Evolutionary conservation across 2,888 invertebrate genomes (phyloP).

Genomic region (Notodonta dromedarius): DNA sequence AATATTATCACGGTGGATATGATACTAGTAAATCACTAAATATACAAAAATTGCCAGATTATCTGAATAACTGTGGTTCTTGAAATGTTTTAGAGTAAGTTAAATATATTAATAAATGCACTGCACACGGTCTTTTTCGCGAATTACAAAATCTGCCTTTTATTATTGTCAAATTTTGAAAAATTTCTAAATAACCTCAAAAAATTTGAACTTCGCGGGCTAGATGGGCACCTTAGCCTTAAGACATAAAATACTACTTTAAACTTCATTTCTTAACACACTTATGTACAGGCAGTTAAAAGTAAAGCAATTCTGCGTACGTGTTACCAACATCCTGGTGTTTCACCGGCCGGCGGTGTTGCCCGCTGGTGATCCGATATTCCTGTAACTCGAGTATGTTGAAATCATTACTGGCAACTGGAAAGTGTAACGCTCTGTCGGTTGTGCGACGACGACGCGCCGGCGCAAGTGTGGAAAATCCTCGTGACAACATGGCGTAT

Average conservation of each 20-base stretch:
- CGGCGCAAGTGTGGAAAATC: constrained; percentile 57
- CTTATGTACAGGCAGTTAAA: background rate
- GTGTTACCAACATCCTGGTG: constrained; percentile 55
- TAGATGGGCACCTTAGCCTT: too few species aligned
- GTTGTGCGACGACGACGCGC: constrained; percentile 30
- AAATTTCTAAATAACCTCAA: too few species aligned
- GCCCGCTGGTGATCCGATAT: constrained; percentile 58
- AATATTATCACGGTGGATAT: too few species aligned
- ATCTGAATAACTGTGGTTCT: too few species aligned
- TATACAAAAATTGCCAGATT: too few species aligned
- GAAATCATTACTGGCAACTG: constrained; percentile 57
- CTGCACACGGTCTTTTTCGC: too few species aligned
- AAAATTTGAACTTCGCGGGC: too few species aligned
- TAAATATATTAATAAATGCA: too few species aligned
- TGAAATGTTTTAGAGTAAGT: too few species aligned
- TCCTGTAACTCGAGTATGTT: constrained; percentile 67
- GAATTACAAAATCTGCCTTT: too few species aligned
- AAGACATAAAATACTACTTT: background rate
- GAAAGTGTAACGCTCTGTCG: constrained; percentile 71
- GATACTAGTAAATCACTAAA: too few species aligned
- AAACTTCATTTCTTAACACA: background rate
- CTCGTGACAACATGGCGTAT: constrained; percentile 35
- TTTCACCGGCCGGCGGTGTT: constrained; percentile 45
- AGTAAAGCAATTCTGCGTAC: constrained; percentile 45
- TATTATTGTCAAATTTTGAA: too few species aligned